These are phyloP conservation scores for Volucella bombylans DNA, from an alignment of 2,888 invertebrate genomes.

Conservation along the genomic window DNA sequence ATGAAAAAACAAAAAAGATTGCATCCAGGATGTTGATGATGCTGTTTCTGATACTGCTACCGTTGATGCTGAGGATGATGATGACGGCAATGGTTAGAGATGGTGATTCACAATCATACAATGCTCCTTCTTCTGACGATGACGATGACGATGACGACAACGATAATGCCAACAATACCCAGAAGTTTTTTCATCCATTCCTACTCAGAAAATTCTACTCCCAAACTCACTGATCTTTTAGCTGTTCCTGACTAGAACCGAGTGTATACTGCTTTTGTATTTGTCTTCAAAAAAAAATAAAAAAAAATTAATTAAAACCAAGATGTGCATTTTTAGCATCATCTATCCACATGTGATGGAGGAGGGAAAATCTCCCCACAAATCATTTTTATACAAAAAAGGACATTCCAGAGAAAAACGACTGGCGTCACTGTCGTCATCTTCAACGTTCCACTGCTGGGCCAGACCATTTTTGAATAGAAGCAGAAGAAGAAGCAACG, in stretches of 20 bases:
- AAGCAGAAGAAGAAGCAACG: neutral
- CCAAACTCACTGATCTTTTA: constrained; percentile 43
- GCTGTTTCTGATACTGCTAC: constrained; percentile 56
- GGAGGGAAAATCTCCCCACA: neutral
- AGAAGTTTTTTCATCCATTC: constrained; percentile 40
- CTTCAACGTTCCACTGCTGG: neutral
- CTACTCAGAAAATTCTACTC: constrained; percentile 21
- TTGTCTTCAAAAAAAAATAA: constrained; percentile 6
- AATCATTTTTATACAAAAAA: constrained; percentile 24
- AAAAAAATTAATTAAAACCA: constrained; percentile 68
- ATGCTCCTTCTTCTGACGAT: constrained; percentile 58
- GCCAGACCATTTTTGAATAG: constrained; percentile 27
- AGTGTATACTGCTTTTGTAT: constrained; percentile 28
- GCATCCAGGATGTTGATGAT: constrained; percentile 62
- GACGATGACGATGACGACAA: constrained; percentile 70
- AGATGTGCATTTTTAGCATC: constrained; percentile 41
- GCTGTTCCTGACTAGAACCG: constrained; percentile 39
- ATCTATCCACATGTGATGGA: constrained; percentile 5
- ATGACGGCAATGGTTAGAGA: constrained; percentile 39
- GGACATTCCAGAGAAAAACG: constrained; percentile 15
- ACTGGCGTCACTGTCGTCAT: no score
- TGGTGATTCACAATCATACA: constrained; percentile 58
- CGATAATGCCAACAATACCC: constrained; percentile 70
- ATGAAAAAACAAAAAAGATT: constrained; percentile 33
- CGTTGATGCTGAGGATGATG: constrained; percentile 2